Percentiles rank a stretch among this genome's conserved stretches.
Evolutionary conservation across 2,113 vertebrate species (phyloP).

Genomic region (Pelodiscus sinensis): DNA sequence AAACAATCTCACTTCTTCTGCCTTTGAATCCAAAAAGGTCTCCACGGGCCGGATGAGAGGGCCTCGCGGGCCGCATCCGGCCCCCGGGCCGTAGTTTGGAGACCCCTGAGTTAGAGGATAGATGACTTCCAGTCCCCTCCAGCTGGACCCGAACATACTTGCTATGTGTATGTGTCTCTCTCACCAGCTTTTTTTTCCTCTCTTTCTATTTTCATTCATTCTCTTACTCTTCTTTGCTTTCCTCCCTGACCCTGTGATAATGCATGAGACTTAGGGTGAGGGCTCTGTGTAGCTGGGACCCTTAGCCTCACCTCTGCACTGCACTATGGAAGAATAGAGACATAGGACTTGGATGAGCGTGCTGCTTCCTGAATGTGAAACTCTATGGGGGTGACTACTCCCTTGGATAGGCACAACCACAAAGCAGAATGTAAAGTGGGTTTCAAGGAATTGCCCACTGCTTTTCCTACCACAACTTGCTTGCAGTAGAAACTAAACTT

Average conservation of each 20-base stretch:
- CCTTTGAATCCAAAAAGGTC: too few relatives aligned
- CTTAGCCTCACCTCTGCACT: not conserved
- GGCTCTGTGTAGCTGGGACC: not conserved
- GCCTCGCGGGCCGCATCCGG: too few relatives aligned
- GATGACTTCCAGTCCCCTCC: not conserved
- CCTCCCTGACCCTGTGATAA: not conserved
- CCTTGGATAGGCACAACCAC: conserved; percentile 33
- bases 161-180: not conserved
- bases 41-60: too few relatives aligned
- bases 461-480: not conserved
- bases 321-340: not conserved
- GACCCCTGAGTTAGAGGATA: not conserved
- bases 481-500: conserved; percentile 16
- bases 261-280: not conserved
- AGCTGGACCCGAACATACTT: not conserved
- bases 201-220: not conserved
- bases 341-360: not conserved
- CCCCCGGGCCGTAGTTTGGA: too few relatives aligned
- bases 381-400: rapidly evolving
- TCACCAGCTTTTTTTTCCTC: not conserved
- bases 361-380: not conserved
- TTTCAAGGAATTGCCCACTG: conserved; percentile 50
- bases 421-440: conserved; percentile 25
- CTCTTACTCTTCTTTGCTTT: not conserved
- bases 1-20: too few relatives aligned